Percentiles rank a stretch among this genome's conserved stretches.
These are phyloP conservation scores for Mesocricetus auratus DNA, from an alignment of 2,113 vertebrate genomes.

Conservation along the genomic window DNA sequence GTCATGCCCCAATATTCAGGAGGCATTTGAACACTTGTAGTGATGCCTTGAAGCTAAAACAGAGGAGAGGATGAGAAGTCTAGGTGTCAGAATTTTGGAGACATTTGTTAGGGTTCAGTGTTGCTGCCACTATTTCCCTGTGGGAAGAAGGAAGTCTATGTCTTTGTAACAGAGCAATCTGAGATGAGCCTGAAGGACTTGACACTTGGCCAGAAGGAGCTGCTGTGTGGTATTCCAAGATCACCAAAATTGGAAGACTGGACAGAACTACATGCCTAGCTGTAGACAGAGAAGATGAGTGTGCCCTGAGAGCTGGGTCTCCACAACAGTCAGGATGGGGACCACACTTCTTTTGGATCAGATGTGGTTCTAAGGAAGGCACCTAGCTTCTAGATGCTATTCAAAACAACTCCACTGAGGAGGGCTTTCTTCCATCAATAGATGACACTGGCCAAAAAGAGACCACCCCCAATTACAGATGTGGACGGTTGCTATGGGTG, in stretches of 20 bases:
- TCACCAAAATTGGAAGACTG: not conserved
- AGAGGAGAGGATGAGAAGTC: not conserved
- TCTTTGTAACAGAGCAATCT: not conserved
- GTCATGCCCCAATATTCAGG: not conserved
- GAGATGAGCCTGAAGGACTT: not conserved
- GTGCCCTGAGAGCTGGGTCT: not conserved
- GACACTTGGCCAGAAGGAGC: not conserved
- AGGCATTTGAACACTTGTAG: constrained; percentile 13
- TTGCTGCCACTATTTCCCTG: not conserved
- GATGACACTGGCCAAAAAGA: not conserved
- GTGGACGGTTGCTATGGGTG: not conserved
- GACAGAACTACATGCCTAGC: rapidly evolving
- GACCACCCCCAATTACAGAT: rapidly evolving
- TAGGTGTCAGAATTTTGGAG: not conserved
- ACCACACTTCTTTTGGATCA: not conserved
- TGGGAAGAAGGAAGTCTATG: not conserved
- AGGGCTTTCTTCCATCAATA: not conserved
- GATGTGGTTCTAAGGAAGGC: not conserved
- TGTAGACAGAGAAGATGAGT: not conserved
- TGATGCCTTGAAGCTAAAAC: not conserved
- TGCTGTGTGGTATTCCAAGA: not conserved
- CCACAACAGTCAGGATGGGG: not conserved
- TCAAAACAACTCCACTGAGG: not conserved
- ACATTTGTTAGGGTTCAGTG: not conserved
- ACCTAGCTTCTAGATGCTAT: not conserved